phyloP scores from a whole-genome alignment of 2,797 vertebrate genomes.

The Pelochelys cantorii region DNA sequence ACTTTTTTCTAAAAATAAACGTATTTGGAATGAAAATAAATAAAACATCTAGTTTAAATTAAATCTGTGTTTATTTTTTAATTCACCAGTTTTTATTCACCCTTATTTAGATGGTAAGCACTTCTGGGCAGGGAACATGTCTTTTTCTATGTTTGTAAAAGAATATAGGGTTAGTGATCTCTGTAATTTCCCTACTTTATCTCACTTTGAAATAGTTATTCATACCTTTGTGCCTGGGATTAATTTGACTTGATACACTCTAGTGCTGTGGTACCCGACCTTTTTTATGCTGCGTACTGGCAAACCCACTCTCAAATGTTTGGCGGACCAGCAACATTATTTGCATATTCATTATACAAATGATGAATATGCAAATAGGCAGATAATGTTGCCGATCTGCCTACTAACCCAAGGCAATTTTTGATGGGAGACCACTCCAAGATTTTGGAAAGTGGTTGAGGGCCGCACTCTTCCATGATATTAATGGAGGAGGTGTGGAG shows the following conservation, averaged over 20 bases:
- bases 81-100: neutral
- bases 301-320: too few species aligned
- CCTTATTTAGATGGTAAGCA: too few species aligned
- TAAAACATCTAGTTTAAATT: neutral
- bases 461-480: too few species aligned
- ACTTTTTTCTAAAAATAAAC: neutral
- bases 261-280: neutral
- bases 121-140: conserved; percentile 16
- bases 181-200: conserved; percentile 58
- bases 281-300: neutral
- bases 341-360: too few species aligned
- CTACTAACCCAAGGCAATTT: too few species aligned
- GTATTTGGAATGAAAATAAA: neutral
- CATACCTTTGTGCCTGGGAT: conserved; percentile 65
- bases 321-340: too few species aligned
- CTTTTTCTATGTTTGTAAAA: neutral
- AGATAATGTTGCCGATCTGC: too few species aligned
- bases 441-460: too few species aligned
- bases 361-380: too few species aligned
- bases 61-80: neutral
- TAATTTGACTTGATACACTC: conserved; percentile 68
- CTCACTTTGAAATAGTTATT: conserved; percentile 37
- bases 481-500: too few species aligned
- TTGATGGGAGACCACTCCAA: too few species aligned
- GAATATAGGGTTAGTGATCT: conserved; percentile 30